A percentile compares a stretch with the other conserved stretches of the same genome.
These are phyloP conservation scores for Leptobrachium leishanense DNA, from an alignment of 2,113 vertebrate species.

Conservation along the genomic window DNA sequence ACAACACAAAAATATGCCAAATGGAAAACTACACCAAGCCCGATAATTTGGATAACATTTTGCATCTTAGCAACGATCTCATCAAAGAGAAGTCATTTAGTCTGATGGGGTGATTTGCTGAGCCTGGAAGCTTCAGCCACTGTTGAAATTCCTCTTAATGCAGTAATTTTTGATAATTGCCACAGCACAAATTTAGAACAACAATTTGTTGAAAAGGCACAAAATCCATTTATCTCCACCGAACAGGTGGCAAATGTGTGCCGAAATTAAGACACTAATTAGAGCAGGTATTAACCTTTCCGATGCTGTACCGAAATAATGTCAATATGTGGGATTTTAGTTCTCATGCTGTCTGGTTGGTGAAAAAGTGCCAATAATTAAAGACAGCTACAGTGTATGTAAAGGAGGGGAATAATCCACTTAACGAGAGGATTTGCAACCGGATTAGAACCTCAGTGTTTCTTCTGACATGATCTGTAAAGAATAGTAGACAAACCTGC, in stretches of 20 bases:
- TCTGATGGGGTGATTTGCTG: constrained; percentile 47
- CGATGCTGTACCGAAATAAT: not conserved
- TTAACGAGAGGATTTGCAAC: not conserved
- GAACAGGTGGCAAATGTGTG: constrained; percentile 48
- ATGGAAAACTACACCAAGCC: constrained; percentile 14
- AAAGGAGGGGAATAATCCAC: not conserved
- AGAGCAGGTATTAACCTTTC: constrained; percentile 37
- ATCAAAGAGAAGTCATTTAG: constrained; percentile 48
- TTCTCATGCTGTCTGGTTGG: constrained; percentile 22
- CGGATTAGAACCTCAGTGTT: not conserved
- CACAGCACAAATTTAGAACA: constrained; percentile 45
- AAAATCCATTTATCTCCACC: constrained; percentile 41
- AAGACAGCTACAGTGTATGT: not conserved
- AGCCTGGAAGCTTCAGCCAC: constrained; percentile 25
- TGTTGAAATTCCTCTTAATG: constrained; percentile 48
- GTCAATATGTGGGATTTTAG: not conserved
- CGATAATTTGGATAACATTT: constrained; percentile 28
- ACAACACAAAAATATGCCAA: constrained; percentile 39
- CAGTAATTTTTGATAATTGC: constrained; percentile 50
- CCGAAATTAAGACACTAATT: constrained; percentile 38
- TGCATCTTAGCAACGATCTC: constrained; percentile 48
- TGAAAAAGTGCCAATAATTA: not conserved
- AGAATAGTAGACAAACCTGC: too few relatives aligned
- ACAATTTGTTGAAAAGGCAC: constrained; percentile 48
- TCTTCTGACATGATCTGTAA: not conserved